Evolutionary conservation across 2,113 vertebrate species (phyloP).

Genomic region (Bucco capensis): DNA sequence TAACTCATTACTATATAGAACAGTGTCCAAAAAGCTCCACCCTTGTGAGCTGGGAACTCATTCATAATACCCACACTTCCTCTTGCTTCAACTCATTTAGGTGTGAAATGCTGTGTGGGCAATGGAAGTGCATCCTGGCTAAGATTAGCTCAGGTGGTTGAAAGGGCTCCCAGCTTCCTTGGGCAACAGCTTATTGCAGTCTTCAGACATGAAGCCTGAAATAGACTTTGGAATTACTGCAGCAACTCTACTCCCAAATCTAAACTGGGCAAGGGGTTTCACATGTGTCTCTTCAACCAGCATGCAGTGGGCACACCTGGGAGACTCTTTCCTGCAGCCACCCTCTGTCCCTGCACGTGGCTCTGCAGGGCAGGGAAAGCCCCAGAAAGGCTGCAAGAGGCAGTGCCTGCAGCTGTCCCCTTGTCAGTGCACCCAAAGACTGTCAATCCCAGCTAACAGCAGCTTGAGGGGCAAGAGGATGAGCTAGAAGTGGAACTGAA

Average conservation of each 20-base stretch:
- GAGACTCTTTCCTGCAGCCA: fast-evolving
- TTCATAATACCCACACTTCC: not conserved
- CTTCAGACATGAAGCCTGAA: not conserved
- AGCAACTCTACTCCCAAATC: not conserved
- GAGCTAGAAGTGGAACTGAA: not conserved
- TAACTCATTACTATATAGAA: not conserved
- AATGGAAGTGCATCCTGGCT: not conserved
- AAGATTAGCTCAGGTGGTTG: not conserved
- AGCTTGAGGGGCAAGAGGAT: not conserved
- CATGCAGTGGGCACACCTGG: not conserved
- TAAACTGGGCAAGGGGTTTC: not conserved
- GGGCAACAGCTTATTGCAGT: not conserved
- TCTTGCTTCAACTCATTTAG: not conserved
- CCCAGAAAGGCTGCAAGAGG: not conserved
- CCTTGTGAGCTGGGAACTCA: fast-evolving
- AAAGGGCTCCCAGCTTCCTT: not conserved
- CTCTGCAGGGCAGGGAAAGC: not conserved
- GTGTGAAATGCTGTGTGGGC: not conserved
- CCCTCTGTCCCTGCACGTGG: fast-evolving
- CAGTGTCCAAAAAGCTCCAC: not conserved
- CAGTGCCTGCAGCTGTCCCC: not conserved
- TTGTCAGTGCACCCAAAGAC: not conserved
- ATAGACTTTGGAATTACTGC: not conserved
- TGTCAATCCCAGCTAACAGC: too few relatives aligned
- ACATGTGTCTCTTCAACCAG: not conserved